Evolutionary conservation across 2,113 vertebrate species (phyloP).

Genomic region (Trichechus manatus): DNA sequence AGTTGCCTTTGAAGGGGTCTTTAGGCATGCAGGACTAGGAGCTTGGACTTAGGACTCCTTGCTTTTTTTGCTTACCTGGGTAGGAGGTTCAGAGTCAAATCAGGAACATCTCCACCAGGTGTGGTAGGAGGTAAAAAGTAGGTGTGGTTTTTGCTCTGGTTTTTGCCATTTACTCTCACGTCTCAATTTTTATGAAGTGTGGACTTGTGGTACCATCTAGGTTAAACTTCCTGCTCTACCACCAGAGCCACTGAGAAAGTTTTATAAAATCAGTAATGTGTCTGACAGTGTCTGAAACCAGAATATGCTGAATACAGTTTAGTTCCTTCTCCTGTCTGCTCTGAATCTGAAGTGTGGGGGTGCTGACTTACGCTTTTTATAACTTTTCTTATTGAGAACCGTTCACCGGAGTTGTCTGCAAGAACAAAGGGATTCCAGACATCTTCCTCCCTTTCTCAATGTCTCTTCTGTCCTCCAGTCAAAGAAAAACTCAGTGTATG

Average conservation of each 20-base stretch:
- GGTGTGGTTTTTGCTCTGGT: not conserved
- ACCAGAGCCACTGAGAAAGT: not conserved
- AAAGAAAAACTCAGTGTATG: slow-evolving; percentile 29
- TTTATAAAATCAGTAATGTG: not conserved
- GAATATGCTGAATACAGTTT: not conserved
- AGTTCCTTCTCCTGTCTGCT: not conserved
- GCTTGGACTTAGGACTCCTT: fast-evolving
- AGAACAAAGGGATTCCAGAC: slow-evolving; percentile 41
- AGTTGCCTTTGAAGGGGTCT: not conserved
- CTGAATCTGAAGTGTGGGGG: not conserved
- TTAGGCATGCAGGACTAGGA: too few relatives aligned
- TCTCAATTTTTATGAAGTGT: not conserved
- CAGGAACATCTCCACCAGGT: not conserved
- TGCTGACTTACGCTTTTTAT: not conserved
- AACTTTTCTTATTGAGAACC: not conserved
- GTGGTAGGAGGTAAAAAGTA: not conserved
- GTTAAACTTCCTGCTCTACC: not conserved
- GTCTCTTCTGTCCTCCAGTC: not conserved
- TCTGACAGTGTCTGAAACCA: not conserved
- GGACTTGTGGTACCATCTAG: not conserved
- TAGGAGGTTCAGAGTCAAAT: not conserved
- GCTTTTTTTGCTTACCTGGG: not conserved
- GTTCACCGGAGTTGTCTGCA: not conserved
- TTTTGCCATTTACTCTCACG: not conserved
- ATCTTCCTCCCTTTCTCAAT: not conserved